These are phyloP conservation scores for Oceanites oceanicus DNA, from an alignment of 2,113 vertebrate species.

Conservation along the genomic window DNA sequence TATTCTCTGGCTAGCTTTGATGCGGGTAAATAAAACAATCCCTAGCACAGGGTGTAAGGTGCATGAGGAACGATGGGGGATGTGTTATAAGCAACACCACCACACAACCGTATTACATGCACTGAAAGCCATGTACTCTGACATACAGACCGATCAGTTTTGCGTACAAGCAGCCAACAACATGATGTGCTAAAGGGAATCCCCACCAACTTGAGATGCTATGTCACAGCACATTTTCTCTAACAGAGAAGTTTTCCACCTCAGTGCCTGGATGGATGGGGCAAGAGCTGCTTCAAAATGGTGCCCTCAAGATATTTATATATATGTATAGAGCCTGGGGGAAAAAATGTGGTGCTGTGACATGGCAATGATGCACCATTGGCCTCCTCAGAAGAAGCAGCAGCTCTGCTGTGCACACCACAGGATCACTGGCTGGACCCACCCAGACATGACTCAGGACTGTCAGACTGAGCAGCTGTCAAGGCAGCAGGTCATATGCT, in stretches of 20 bases:
- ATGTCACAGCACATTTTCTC: not conserved
- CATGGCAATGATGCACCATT: not conserved
- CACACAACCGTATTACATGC: accelerated
- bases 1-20: not conserved
- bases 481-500: not conserved
- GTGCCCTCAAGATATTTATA: not conserved
- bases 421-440: not conserved
- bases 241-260: not conserved
- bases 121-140: not conserved
- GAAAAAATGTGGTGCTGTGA: not conserved
- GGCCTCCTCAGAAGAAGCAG: not conserved
- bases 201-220: not conserved
- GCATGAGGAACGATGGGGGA: accelerated
- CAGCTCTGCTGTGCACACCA: not conserved
- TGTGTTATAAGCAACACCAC: not conserved
- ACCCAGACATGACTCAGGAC: not conserved
- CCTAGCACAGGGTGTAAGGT: not conserved
- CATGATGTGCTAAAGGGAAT: not conserved
- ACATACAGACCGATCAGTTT: not conserved
- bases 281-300: not conserved
- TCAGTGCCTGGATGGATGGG: not conserved
- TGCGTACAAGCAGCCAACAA: not conserved
- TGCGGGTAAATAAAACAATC: not conserved
- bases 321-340: not conserved
- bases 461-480: not conserved